phyloP scores from a whole-genome alignment of 2,888 invertebrate species.

The Pediacus dermestoides region DNA sequence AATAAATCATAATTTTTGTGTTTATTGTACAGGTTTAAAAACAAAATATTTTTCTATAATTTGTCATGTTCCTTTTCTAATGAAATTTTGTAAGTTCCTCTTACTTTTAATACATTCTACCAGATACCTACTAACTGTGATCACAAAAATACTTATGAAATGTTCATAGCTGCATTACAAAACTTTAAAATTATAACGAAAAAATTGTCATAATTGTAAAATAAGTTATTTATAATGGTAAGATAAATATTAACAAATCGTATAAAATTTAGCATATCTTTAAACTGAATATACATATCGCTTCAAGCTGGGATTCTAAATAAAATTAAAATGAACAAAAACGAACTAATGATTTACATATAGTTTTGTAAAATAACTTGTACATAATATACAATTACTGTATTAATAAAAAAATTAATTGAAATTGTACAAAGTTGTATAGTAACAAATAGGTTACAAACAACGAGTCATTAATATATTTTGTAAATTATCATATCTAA shows the following conservation, averaged over 20 bases:
- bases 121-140: constrained; percentile 45
- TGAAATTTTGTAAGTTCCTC: no score
- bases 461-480: constrained; percentile 42
- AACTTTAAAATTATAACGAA: no score
- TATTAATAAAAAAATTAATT: constrained; percentile 3
- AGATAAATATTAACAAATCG: no score
- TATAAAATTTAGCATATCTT: constrained; percentile 42
- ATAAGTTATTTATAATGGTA: no score
- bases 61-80: no score
- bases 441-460: constrained; percentile 39
- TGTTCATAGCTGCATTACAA: constrained; percentile 12
- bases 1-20: no score
- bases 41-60: no score
- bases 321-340: constrained; percentile 18
- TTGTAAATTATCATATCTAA: constrained; percentile 46
- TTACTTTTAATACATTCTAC: no score
- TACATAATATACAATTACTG: constrained; percentile 25
- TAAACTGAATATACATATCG: constrained; percentile 49
- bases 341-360: constrained; percentile 22
- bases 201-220: no score
- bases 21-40: no score
- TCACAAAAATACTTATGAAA: constrained; percentile 40
- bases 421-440: constrained; percentile 43
- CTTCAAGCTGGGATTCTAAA: constrained; percentile 49
- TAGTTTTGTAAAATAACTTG: constrained; percentile 39